phyloP scores from a whole-genome alignment of 2,888 invertebrate genomes.

The Drosophila paucipuncta region DNA sequence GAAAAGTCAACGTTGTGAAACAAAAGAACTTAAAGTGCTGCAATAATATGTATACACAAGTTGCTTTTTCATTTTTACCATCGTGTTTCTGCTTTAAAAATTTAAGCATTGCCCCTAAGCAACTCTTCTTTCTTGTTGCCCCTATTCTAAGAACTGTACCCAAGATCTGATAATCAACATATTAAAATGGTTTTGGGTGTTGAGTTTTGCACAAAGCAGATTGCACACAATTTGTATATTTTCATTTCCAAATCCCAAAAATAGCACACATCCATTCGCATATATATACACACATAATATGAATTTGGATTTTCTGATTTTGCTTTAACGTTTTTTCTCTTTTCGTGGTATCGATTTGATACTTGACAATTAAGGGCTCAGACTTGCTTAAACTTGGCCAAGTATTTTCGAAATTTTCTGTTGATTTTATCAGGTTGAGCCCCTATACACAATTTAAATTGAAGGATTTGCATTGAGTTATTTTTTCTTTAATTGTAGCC shows the following conservation, averaged over 20 bases:
- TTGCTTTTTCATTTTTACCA: not conserved
- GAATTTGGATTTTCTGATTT: slow-evolving; percentile 16
- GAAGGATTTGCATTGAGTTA: not conserved
- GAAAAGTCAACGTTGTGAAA: slow-evolving; percentile 32
- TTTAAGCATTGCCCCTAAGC: not conserved
- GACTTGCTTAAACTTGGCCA: slow-evolving; percentile 9
- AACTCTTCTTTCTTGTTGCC: slow-evolving; percentile 13
- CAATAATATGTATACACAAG: slow-evolving; percentile 28
- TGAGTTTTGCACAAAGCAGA: slow-evolving; percentile 54
- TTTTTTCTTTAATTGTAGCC: not conserved
- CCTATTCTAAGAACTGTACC: slow-evolving; percentile 7
- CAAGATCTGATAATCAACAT: slow-evolving; percentile 42
- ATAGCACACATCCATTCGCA: slow-evolving; percentile 2
- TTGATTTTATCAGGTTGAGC: not conserved
- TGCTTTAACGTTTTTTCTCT: not conserved
- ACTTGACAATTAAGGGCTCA: slow-evolving; percentile 19
- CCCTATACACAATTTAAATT: not conserved
- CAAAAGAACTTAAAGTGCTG: slow-evolving; percentile 29
- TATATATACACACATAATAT: not conserved
- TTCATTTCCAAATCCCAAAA: slow-evolving; percentile 13
- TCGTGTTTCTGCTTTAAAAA: not conserved
- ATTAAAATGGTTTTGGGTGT: slow-evolving; percentile 37
- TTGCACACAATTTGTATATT: slow-evolving; percentile 38
- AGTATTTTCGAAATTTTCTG: not conserved
- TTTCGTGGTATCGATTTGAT: slow-evolving; percentile 37